Base-by-base conservation (phyloP, 1,140 invertebrate genomes). In the Trichonephila clavipes region DNA sequence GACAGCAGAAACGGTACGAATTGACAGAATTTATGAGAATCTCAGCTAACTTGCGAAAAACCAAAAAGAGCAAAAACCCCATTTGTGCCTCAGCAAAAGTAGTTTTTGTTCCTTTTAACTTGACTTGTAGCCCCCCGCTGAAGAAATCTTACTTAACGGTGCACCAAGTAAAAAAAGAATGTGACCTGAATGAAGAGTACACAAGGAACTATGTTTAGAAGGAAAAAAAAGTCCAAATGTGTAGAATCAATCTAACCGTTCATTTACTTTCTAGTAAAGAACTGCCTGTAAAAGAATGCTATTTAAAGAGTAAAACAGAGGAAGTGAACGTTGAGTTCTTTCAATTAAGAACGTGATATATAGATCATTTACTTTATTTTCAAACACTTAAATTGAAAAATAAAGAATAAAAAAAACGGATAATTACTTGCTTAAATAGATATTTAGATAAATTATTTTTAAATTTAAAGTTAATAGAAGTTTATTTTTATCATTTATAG, bases 191-290 rank as follows among this genome's bases (percentile, higher is more conserved):
- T 77, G 18, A 77, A 77, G 28, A 77, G 16, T 16, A 34, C 2
- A n/a, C n/a, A 69, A 69, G 28, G 14, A 72, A 34, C 28, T 28
- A 34, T 10, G 21, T 24, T 34, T 16, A 2, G 16, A 28, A 0
- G 28, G 40, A 77, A 16, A 77, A 77, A 77, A 77, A 34, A 28
- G 28, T 2, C 28, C 14, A 72, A 72, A 72, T 72, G 69, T 34
- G 69, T 24, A 34, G 69, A 77, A 28, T 28, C 69, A 77, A 14
- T 77, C 69, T 24, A 34, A 72, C 69, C 24, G 69, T 72, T 72
- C 69, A 72, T 72, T 72, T 72, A 40, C 69, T 77, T 77, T 77
- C 69, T 34, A 40, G 69, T 28, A 40, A 77, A 77, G 69, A 40
- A 34, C 28, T 34, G 69, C 24, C 16, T 14, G 24, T 77, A 24